Evolutionary conservation across 2,797 vertebrate species (phyloP).

Genomic region (Chloroceryle amazona): DNA sequence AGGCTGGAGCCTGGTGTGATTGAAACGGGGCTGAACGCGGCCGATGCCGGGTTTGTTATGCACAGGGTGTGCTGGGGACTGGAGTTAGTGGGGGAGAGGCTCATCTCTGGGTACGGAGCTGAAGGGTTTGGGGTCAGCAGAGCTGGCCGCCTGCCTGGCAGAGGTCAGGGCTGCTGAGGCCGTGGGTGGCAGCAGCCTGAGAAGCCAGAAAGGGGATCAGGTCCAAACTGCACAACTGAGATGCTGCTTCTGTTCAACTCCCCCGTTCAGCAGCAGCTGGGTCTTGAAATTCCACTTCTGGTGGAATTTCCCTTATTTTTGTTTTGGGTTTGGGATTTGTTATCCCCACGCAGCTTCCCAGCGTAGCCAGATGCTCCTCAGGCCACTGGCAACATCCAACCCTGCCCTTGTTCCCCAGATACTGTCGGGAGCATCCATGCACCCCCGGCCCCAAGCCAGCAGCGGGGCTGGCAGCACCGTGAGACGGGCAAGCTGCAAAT

Average conservation of each 20-base stretch:
- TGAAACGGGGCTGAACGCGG: background rate
- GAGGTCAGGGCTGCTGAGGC: background rate
- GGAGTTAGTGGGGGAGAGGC: accelerated
- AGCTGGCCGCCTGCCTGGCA: background rate
- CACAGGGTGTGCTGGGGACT: accelerated
- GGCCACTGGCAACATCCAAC: accelerated
- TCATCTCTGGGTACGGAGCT: accelerated
- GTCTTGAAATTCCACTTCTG: background rate
- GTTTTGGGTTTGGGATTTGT: background rate
- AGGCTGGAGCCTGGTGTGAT: background rate
- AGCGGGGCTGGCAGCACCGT: background rate
- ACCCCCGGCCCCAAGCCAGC: background rate
- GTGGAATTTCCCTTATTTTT: background rate
- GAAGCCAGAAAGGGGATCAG: background rate
- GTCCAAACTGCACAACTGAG: background rate
- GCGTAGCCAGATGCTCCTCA: accelerated
- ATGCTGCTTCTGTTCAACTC: background rate
- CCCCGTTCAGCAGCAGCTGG: background rate
- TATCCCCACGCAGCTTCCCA: background rate
- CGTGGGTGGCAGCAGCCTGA: accelerated
- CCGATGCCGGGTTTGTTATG: accelerated
- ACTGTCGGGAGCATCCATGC: accelerated
- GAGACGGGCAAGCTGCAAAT: background rate
- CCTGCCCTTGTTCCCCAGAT: accelerated
- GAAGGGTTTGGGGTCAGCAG: background rate